These are phyloP conservation scores for Condylostylus longicornis DNA, from an alignment of 1,140 invertebrate species.

Conservation along the genomic window DNA sequence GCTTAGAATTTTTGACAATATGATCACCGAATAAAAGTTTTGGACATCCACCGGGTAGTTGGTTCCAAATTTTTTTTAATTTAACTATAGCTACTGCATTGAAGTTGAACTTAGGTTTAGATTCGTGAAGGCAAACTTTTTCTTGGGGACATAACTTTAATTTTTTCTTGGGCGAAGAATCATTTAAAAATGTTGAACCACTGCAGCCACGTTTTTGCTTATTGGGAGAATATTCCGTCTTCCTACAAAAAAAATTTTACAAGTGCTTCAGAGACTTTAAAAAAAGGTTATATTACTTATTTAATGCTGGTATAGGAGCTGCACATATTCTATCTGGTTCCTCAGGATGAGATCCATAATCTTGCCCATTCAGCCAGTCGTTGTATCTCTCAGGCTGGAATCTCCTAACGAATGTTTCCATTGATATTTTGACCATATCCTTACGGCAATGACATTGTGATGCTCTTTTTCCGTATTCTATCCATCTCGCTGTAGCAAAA, in stretches of 20 bases:
- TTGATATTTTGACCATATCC: constrained; percentile 92
- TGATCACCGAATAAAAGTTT: neutral
- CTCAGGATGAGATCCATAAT: constrained; percentile 84
- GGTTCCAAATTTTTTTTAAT: neutral
- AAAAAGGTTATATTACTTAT: neutral
- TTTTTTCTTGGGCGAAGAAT: neutral
- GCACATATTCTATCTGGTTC: constrained; percentile 41
- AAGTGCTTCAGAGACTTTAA: no score
- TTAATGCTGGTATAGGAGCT: constrained; percentile 15
- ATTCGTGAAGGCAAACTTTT: no score
- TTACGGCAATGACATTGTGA: constrained; percentile 69
- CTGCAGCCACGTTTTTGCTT: neutral
- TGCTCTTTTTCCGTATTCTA: constrained; percentile 94
- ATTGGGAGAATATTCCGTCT: neutral
- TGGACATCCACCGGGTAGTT: neutral
- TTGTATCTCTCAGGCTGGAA: constrained; percentile 80
- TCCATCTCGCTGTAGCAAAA: constrained; percentile 92
- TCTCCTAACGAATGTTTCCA: constrained; percentile 92
- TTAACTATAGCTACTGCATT: neutral
- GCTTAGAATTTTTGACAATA: constrained; percentile 1
- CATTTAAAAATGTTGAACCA: neutral
- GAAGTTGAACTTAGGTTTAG: neutral
- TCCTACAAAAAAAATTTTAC: neutral
- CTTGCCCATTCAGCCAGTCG: constrained; percentile 52
- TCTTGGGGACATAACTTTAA: neutral